Base-by-base conservation (phyloP, 2,888 invertebrate genomes). In the Isotomurus palustris region DNA sequence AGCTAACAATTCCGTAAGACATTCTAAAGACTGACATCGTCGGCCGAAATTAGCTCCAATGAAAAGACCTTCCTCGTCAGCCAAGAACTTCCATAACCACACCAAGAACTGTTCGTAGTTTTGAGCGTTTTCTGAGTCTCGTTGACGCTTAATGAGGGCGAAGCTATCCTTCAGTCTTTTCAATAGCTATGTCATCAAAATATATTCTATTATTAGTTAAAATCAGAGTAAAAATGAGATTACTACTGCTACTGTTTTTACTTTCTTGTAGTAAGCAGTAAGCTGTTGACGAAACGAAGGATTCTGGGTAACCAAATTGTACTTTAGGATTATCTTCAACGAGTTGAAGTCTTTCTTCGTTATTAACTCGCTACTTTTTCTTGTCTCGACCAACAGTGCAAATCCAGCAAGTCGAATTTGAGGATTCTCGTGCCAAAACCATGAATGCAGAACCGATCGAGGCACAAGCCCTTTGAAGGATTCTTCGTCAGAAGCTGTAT, bases 211-310 rank as follows among this genome's bases (percentile, higher is more conserved):
- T 35, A 50, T 21, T 24, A 54, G 19, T 25, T 22, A 25, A n/a
- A 24, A n/a, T 24, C 43, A 36, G 51, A 53, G 43, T 62, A 47
- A 47, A 35, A 58, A 53, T 56, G 35, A 44, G 68, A 43, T 29
- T 41, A 36, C 58, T 43, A 44, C n/a, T n/a, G n/a, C n/a, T n/a
- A n/a, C 43, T 45, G 24, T 5, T 21, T 50, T 70, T 72, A 85
- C 86, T 81, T 89, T 91, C 72, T 85, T 86, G 50, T 87, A 77
- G 2, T 83, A 74, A 0, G 85, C 79, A n/a, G 86, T 73, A 51
- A 84, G 81, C 69, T 83, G 81, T 71, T 88, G 85, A 29, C 87
- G 78, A 66, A 84, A 83, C 57, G 81, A 80, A 0, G 88, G 83
- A 51, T 80, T 78, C 72, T 86, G 85, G 53, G 81, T 82, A 66